A percentile compares a stretch with the other conserved stretches of the same genome.
phyloP scores from a whole-genome alignment of 2,113 vertebrate genomes.

The Hymenochirus boettgeri region DNA sequence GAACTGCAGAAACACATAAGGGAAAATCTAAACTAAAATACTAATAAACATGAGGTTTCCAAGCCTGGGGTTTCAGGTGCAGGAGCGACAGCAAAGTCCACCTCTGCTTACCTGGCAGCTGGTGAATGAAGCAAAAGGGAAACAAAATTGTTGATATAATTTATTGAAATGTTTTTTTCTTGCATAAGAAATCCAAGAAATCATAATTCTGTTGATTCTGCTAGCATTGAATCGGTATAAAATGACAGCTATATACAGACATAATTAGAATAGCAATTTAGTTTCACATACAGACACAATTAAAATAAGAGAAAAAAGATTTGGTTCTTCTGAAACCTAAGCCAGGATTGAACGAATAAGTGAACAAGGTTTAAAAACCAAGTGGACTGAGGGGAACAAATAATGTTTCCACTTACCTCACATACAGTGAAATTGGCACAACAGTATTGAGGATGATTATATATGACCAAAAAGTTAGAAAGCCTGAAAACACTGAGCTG shows the following conservation, averaged over 20 bases:
- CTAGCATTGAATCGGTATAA: neutral
- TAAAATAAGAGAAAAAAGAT: neutral
- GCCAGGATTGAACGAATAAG: neutral
- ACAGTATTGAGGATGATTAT: conserved; percentile 73
- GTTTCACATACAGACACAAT: neutral
- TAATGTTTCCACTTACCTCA: conserved; percentile 58
- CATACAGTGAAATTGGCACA: conserved; percentile 74
- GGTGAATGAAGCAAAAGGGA: conserved; percentile 25
- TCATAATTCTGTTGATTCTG: conserved; percentile 9
- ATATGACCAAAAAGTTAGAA: conserved; percentile 75
- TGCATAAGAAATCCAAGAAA: conserved; percentile 40
- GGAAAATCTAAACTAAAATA: conserved; percentile 16
- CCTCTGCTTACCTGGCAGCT: conserved; percentile 34
- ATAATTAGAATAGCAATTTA: neutral
- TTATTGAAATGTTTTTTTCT: conserved; percentile 43
- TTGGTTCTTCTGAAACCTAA: neutral
- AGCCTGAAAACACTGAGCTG: conserved; percentile 62
- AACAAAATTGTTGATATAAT: conserved; percentile 24
- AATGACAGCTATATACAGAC: neutral
- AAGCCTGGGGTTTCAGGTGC: conserved; percentile 35
- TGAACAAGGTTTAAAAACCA: neutral
- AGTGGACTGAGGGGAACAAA: too few relatives aligned
- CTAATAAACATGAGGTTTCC: conserved; percentile 23
- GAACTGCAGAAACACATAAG: neutral
- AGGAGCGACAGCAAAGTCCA: conserved; percentile 33